Percentiles rank a stretch among this genome's conserved stretches.
Evolutionary conservation across 2,888 invertebrate species (phyloP).

Genomic region (Zele albiditarsus): DNA sequence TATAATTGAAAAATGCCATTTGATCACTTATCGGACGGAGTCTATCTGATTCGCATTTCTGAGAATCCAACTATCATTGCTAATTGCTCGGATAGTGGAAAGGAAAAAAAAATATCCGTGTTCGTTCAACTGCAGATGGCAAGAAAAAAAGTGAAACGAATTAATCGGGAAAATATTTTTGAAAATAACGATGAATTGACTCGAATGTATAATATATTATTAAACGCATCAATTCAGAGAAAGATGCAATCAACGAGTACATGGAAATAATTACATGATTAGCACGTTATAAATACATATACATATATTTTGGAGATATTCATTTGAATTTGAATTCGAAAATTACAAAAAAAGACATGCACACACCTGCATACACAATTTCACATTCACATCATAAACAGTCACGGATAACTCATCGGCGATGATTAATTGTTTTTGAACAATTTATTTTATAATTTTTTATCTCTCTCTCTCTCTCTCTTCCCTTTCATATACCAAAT

Average conservation of each 20-base stretch:
- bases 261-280: too few species aligned
- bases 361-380: not conserved
- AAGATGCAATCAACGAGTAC: not conserved
- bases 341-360: not conserved
- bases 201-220: not conserved
- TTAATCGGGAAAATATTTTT: not conserved
- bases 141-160: too few species aligned
- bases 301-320: not conserved
- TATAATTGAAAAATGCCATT: too few species aligned
- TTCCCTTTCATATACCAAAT: conserved; percentile 1
- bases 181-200: not conserved
- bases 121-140: too few species aligned
- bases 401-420: not conserved
- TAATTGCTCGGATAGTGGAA: too few species aligned
- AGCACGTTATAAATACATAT: not conserved
- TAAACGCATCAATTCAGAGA: not conserved
- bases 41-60: too few species aligned
- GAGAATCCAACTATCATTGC: too few species aligned
- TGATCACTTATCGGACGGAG: too few species aligned
- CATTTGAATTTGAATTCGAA: not conserved
- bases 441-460: not conserved
- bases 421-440: conserved; percentile 9
- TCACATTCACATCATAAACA: not conserved
- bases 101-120: too few species aligned
- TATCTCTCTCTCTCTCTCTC: not conserved